Conservation (phyloP, 2,797 vertebrate genomes). For the Orientallactaga sibirica region DNA sequence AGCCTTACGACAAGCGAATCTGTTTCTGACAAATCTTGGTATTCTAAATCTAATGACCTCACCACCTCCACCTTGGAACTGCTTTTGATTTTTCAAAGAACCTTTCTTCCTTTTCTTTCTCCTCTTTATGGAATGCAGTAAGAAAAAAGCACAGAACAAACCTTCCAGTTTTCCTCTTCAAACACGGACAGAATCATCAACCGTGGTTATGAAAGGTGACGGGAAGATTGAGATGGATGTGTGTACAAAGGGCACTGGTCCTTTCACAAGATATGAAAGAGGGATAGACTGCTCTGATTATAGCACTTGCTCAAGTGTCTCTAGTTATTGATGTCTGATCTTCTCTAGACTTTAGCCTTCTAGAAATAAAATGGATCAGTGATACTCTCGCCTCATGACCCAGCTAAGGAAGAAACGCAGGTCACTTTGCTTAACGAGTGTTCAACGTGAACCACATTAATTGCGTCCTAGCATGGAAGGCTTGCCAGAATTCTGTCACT, state of each 20-base stretch:
- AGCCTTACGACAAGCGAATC: conserved; percentile 3
- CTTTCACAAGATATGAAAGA: neutral
- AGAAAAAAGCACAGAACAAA: neutral
- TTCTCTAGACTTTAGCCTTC: neutral
- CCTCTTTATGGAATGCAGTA: neutral
- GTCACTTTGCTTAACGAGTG: neutral
- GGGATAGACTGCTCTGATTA: neutral
- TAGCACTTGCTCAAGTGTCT: neutral
- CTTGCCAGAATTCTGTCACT: neutral
- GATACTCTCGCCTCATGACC: neutral
- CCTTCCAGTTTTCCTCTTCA: neutral
- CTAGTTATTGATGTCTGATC: neutral
- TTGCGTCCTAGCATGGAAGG: neutral
- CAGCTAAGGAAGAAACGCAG: neutral
- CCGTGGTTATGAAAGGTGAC: neutral
- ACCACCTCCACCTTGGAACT: neutral
- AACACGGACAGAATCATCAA: neutral
- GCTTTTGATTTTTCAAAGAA: conserved; percentile 30
- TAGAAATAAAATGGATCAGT: conserved; percentile 10
- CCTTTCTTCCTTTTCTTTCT: neutral
- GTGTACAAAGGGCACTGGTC: neutral
- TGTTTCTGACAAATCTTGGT: conserved; percentile 38
- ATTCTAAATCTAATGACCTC: conserved; percentile 26
- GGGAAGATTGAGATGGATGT: neutral
- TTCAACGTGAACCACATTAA: neutral